Evolutionary conservation across 1,140 invertebrate species (phyloP).

Genomic region (Drosophila ercepeae): DNA sequence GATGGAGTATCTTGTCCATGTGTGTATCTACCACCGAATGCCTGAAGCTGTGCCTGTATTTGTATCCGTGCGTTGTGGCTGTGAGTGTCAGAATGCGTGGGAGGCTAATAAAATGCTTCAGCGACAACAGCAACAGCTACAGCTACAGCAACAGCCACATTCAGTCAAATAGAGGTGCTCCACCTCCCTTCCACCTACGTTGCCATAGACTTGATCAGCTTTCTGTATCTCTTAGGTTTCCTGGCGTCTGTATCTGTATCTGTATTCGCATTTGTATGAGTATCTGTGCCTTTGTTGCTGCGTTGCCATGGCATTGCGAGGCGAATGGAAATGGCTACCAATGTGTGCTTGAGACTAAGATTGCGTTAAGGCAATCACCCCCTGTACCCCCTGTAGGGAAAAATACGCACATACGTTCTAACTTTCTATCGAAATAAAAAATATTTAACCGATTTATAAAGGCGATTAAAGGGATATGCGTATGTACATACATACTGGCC

Average conservation of each 20-base stretch:
- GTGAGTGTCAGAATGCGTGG: conserved; percentile 64
- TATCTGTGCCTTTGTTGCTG: conserved; percentile 37
- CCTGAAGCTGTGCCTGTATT: conserved; percentile 8
- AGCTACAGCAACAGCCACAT: conserved; percentile 51
- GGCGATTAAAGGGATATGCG: no score
- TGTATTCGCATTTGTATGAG: conserved; percentile 16
- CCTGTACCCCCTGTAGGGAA: conserved; percentile 15
- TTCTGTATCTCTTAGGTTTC: conserved; percentile 28
- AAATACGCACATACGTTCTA: background rate
- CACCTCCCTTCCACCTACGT: conserved; percentile 15
- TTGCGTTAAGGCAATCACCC: conserved; percentile 12
- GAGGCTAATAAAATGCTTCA: conserved; percentile 81
- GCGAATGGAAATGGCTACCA: conserved; percentile 31
- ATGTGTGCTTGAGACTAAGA: conserved; percentile 21
- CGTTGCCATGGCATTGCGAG: conserved; percentile 65
- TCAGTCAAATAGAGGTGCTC: conserved; percentile 15
- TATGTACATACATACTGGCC: no score
- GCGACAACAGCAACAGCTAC: conserved; percentile 67
- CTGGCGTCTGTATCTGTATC: conserved; percentile 10
- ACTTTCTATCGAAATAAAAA: conserved; percentile 3
- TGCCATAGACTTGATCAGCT: conserved; percentile 58
- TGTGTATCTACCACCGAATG: conserved; percentile 23
- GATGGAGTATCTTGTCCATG: conserved; percentile 23
- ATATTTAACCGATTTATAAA: no score
- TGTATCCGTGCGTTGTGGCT: conserved; percentile 18